Evolutionary conservation across 2,797 vertebrate species (phyloP), one percentile per base, ranked within the genome.

Genomic region (Buphagus erythrorhynchus): DNA sequence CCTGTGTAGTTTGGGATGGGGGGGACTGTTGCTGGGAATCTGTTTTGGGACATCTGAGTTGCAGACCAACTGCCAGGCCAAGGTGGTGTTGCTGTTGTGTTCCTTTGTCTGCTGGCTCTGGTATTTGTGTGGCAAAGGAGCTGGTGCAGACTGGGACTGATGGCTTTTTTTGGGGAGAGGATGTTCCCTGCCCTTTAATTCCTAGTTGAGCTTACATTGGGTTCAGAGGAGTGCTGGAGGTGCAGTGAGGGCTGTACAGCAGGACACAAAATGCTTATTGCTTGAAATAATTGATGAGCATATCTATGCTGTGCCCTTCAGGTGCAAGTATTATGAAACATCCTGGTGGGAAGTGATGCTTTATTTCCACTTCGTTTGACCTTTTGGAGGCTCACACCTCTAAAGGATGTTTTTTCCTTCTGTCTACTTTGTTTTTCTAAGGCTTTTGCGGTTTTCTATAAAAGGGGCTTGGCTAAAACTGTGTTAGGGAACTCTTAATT

Each of bases 281-380:
- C 28, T 33, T 42, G 21, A 62, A 87, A 38, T 65, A 0, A 6
- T 24, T 71, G 43, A 18, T n/a, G 10, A 57, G 10, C 0, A 0
- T 49, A 9, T 15, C 16, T 65, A 0, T 68, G 3, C 21, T 61
- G 11, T 65, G 43, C 15, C 10, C 54, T 14, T 77, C 17, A 12
- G 43, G 29, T 71, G 15, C 14, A 16, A 43, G 11, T 38, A 12
- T 26, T 86, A 26, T 58, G 33, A 57, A 58, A 48, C 13, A 18
- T n/a, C 7, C 1, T 40, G 17, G 12, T 68, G 51, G 40, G 55
- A 88, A 66, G 21, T 11, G 6, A 36, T 31, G 8, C 79, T 93
- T 55, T 59, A 17, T 25, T 61, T 75, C 43, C 46, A 29, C 40
- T 69, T 80, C 31, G 20, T 57, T 52, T 79, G 72, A 15, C n/a